phyloP scores from a whole-genome alignment of 2,113 vertebrate species.

The Cichladusa arquata region DNA sequence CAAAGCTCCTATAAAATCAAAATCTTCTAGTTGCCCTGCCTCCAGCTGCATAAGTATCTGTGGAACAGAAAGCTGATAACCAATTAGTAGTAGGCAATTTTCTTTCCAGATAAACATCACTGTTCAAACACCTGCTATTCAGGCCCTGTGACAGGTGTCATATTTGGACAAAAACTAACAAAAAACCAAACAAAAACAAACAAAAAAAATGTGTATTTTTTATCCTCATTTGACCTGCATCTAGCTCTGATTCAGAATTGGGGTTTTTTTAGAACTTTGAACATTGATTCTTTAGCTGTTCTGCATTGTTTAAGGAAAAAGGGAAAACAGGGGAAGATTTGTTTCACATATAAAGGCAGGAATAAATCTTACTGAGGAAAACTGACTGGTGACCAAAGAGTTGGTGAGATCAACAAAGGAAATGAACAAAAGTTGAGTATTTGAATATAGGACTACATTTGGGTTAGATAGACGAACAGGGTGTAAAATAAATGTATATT shows the following conservation, averaged over 20 bases:
- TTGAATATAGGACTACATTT: not conserved
- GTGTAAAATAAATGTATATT: not conserved
- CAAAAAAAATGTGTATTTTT: not conserved
- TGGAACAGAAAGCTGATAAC: not conserved
- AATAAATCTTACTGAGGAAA: not conserved
- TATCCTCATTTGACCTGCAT: not conserved
- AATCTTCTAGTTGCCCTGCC: not conserved
- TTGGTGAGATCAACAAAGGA: not conserved
- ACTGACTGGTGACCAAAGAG: not conserved
- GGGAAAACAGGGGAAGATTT: not conserved
- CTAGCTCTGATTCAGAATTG: not conserved
- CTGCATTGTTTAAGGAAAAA: not conserved
- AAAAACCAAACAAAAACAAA: not conserved
- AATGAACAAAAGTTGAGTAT: not conserved
- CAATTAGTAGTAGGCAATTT: not conserved
- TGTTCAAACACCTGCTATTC: not conserved
- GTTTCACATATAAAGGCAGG: not conserved
- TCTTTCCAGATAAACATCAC: not conserved
- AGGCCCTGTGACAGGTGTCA: not conserved
- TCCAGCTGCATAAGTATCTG: not conserved
- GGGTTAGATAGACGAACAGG: not conserved
- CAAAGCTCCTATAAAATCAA: not conserved
- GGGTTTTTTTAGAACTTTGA: not conserved
- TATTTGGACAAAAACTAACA: not conserved
- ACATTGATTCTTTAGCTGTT: not conserved